A percentile compares a stretch with the other conserved stretches of the same genome.
Conservation (phyloP, 1,140 invertebrate genomes). For the Drosophila eugracilis region DNA sequence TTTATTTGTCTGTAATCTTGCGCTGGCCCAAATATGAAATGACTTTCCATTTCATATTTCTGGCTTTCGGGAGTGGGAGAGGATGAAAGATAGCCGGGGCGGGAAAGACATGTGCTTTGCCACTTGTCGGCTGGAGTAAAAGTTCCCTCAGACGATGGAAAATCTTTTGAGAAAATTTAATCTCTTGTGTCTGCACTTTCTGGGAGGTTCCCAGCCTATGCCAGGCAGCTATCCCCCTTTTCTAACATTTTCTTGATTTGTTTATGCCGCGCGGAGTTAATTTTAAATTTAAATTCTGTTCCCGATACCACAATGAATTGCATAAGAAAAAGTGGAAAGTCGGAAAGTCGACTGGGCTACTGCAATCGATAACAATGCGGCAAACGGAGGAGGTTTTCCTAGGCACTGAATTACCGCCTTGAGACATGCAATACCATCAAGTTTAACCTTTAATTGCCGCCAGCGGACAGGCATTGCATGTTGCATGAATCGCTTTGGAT, state of each 20-base stretch:
- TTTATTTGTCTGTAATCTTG: slow-evolving; percentile 59
- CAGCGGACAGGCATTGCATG: slow-evolving; percentile 50
- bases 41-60: slow-evolving; percentile 43
- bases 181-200: slow-evolving; percentile 37
- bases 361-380: slow-evolving; percentile 59
- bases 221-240: slow-evolving; percentile 4
- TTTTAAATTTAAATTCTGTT: slow-evolving; percentile 53
- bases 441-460: slow-evolving; percentile 68
- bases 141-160: slow-evolving; percentile 24
- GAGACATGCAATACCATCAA: slow-evolving; percentile 55
- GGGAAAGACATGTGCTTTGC: slow-evolving; percentile 47
- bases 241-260: slow-evolving; percentile 26
- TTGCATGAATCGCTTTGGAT: slow-evolving; percentile 25
- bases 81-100: slow-evolving; percentile 14
- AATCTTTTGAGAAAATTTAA: slow-evolving; percentile 26
- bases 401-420: slow-evolving; percentile 33
- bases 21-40: slow-evolving; percentile 57
- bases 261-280: slow-evolving; percentile 56
- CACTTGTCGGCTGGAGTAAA: slow-evolving; percentile 40
- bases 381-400: slow-evolving; percentile 30
- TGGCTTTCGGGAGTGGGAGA: slow-evolving; percentile 2
- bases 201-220: slow-evolving; percentile 27
- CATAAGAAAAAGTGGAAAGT: slow-evolving; percentile 24
- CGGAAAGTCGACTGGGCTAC: neutral
- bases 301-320: slow-evolving; percentile 11